Base-by-base conservation (phyloP, 1,140 invertebrate genomes). In the Tetragonula clypearis region DNA sequence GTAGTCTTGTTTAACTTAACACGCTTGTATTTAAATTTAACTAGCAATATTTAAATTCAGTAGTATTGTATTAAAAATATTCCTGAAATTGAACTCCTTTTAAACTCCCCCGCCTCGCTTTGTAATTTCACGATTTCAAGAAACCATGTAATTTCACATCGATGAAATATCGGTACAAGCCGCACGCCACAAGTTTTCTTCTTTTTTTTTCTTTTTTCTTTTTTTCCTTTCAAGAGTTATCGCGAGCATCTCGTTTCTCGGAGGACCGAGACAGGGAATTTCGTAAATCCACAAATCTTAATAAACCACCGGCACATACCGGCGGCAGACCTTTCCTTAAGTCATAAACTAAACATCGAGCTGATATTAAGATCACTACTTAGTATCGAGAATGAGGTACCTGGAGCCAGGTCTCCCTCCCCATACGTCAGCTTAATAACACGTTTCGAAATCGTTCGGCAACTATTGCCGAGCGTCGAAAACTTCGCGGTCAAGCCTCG, bases 371-470 rank as follows among this genome's bases (percentile, higher is more conserved):
- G 72, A 74, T 74, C n/a, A 56, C 72, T 74, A 74, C 72, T 56
- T 41, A 41, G 49, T 30, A 30, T 74, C 72, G 53, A 74, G 56
- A 56, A 3, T 56, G 11, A 74, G 41, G n/a, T 74, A 74, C 6
- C 11, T 4, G n/a, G 72, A 55, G 49, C n/a, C 5, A 6, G 41
- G 49, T 74, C n/a, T 56, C 49, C 72, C 41, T 0, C 41, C 6
- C 41, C 72, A 74, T 56, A 56, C 49, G 56, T 74, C 72, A 74
- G 56, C 53, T 75, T 75, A 75, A 75, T 75, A 75, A 75, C 49
- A 75, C 53, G 73, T 56, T 75, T 75, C 26, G 73, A 56, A 56
- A 75, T 56, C 72, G 72, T 53, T 55, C 41, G 15, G n/a, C 9
- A 73, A 73, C n/a, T 75, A 17, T 56, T 75, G 53, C 21, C 30